Evolutionary conservation across 2,113 vertebrate genomes (phyloP).

Genomic region (Labeo catla): DNA sequence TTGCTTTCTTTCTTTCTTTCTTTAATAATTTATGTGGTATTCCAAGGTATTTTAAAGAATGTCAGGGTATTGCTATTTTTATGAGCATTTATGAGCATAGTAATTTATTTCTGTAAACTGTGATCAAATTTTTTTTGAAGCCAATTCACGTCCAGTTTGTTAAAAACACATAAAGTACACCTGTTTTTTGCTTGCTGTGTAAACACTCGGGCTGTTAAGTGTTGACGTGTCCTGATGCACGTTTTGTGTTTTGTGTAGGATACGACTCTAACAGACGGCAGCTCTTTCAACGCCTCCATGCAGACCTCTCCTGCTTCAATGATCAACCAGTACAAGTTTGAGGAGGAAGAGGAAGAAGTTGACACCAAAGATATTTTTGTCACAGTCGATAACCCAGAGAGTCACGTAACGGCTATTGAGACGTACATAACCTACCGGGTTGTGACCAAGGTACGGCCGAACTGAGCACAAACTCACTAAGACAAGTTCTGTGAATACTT

Average conservation of each 20-base stretch:
- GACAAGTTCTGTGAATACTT: neutral
- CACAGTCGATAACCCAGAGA: conserved; percentile 92
- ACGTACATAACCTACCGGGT: conserved; percentile 95
- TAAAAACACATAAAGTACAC: neutral
- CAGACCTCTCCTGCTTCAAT: conserved; percentile 89
- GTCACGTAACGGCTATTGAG: conserved; percentile 93
- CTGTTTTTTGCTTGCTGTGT: neutral
- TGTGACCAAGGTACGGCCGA: conserved; percentile 83
- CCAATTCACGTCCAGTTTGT: neutral
- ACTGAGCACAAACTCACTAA: neutral
- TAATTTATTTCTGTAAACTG: too few relatives aligned
- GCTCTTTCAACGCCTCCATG: conserved; percentile 79
- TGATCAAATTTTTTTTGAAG: too few relatives aligned
- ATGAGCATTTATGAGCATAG: neutral
- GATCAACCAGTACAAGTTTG: conserved; percentile 92
- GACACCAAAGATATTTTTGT: conserved; percentile 89
- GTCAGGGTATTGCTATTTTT: neutral
- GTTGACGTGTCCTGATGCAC: neutral
- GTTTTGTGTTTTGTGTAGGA: conserved; percentile 74
- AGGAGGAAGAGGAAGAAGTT: conserved; percentile 81
- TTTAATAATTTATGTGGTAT: neutral
- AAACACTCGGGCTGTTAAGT: neutral
- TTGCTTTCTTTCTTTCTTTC: too few relatives aligned
- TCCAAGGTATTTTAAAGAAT: neutral
- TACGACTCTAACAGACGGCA: conserved; percentile 78